Evolutionary conservation across 2,888 invertebrate species (phyloP).

Genomic region (Portevinia maculata): DNA sequence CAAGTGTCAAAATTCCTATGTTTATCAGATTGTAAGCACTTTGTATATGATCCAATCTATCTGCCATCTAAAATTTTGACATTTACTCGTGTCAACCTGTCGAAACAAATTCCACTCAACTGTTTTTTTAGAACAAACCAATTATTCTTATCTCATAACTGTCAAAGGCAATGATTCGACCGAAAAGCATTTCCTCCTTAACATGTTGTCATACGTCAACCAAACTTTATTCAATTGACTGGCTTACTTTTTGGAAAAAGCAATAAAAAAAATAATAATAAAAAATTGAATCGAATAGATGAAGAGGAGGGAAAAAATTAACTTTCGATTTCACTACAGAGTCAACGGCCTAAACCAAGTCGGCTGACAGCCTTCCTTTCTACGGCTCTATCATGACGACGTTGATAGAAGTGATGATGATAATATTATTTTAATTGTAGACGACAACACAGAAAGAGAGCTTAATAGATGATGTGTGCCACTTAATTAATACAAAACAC

Average conservation of each 20-base stretch:
- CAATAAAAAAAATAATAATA: not conserved
- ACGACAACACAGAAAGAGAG: conserved; percentile 8
- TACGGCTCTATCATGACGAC: conserved; percentile 9
- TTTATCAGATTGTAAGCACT: not conserved
- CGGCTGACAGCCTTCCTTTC: conserved; percentile 18
- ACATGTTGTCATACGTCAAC: not conserved
- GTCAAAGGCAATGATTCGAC: conserved; percentile 31
- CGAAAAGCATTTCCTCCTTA: conserved; percentile 25
- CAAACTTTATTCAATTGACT: too few relatives aligned
- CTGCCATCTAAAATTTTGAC: not conserved
- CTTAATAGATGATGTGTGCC: conserved; percentile 37
- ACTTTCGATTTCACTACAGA: conserved; percentile 71
- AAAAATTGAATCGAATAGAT: not conserved
- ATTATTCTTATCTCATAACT: conserved; percentile 11
- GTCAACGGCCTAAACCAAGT: conserved; percentile 66
- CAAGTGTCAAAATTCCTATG: not conserved
- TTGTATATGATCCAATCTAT: not conserved
- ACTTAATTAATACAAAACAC: conserved; percentile 50
- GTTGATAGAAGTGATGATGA: too few relatives aligned
- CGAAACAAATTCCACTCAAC: not conserved
- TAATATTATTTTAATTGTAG: conserved; percentile 38
- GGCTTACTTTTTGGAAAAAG: not conserved
- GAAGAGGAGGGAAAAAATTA: conserved; percentile 12
- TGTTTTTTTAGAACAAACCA: conserved; percentile 21
- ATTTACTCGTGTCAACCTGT: conserved; percentile 24